Evolutionary conservation across 2,888 invertebrate genomes (phyloP), one percentile per base, ranked within the genome.

Genomic region (Drosophila anomelani): DNA sequence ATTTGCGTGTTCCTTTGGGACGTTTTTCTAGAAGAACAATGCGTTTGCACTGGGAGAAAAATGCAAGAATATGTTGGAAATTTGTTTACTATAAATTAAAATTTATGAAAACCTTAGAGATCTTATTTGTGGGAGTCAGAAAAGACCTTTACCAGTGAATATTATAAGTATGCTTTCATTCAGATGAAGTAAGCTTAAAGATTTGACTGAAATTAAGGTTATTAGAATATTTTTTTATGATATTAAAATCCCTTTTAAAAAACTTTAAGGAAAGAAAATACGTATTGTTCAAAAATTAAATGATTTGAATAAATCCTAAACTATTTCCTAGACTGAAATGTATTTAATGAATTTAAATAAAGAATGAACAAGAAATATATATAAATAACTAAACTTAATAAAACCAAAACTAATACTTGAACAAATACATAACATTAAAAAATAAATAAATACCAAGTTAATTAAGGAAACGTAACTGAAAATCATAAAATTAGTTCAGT

Each of bases 1-100:
- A 79, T 80, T 84, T 75, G 71, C 80, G 85, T 78, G 74, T 79
- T 79, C 68, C 71, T 67, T 79, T 69, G 36, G 61, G 51, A 0
- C 34, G 51, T 23, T 39, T 38, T 51, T 39, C 17, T 6, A 23
- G 54, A 26, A 61, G 39, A 63, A 70, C 71, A 76, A 75, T 76
- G 46, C 36, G 10, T n/a, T 15, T 43, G 53, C 23, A 66, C 64
- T 20, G 64, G 9, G n/a, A 36, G 13, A 58, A 55, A 63, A 63
- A 32, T 7, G 7, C 6, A 0, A 20, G 43, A 3, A n/a, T 1
- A 8, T 39, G 39, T 39, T 8, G 1, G 6, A 20, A 43, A 3
- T 1, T 13, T 12, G 6, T 3, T 3, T 10, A 17, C 23, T 44
- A 1, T 13, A 20, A 43, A 4, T 6, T 20, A n/a, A 0, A 39